These are phyloP conservation scores for Metridium senile DNA, from an alignment of 92 coral and sea anemone species.

Conservation along the genomic window DNA sequence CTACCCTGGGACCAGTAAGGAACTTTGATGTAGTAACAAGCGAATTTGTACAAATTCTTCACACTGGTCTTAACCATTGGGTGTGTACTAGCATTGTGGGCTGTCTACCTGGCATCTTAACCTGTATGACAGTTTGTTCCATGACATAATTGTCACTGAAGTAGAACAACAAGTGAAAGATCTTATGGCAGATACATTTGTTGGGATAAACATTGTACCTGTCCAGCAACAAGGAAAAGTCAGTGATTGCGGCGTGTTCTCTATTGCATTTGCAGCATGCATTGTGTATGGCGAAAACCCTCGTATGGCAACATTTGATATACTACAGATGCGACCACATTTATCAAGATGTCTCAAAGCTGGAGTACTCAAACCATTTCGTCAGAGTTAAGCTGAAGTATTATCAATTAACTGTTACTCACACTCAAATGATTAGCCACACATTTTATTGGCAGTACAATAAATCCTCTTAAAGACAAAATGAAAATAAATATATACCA, in stretches of 20 bases:
- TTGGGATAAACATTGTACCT: conserved; percentile 42
- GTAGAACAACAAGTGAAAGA: conserved; percentile 55
- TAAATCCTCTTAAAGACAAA: too few relatives aligned
- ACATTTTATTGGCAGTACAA: too few relatives aligned
- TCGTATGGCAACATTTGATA: conserved; percentile 32
- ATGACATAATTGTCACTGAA: conserved; percentile 54
- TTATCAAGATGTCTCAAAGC: conserved; percentile 46
- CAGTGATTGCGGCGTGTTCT: conserved; percentile 71
- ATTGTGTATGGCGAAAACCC: conserved; percentile 49
- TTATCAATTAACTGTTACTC: too few relatives aligned
- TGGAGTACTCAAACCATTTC: too few relatives aligned
- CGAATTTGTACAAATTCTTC: too few relatives aligned
- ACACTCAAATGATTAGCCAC: too few relatives aligned
- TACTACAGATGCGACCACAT: conserved; percentile 67
- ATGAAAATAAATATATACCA: too few relatives aligned
- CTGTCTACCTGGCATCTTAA: conserved; percentile 60
- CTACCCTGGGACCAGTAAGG: conserved; percentile 46
- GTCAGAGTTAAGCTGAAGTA: too few relatives aligned
- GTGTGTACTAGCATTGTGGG: conserved; percentile 53
- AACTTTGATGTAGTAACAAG: too few relatives aligned
- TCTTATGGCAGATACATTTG: conserved; percentile 37
- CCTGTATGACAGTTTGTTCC: conserved; percentile 61
- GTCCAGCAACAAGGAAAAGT: conserved; percentile 61
- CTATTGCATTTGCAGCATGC: conserved; percentile 67
- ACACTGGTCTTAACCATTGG: conserved; percentile 43